Conservation (phyloP, 2,888 invertebrate genomes). For the Nomada ferruginata region DNA sequence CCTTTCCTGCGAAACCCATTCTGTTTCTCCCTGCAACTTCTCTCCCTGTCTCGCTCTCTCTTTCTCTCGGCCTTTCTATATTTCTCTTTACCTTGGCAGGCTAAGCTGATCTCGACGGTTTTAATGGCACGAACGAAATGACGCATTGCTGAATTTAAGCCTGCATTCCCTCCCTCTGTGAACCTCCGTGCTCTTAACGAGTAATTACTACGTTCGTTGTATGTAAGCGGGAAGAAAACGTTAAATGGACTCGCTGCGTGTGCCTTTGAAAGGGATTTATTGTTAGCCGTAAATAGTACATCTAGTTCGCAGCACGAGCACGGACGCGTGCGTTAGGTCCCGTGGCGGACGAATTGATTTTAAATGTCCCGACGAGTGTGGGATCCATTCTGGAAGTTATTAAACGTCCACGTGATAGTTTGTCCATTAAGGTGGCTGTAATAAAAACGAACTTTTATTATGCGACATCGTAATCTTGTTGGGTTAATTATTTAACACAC, state of each 20-base stretch:
- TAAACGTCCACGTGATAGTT: neutral
- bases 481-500: too few relatives aligned
- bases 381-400: neutral
- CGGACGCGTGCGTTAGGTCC: neutral
- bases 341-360: constrained; percentile 4
- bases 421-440: neutral
- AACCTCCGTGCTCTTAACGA: constrained; percentile 59
- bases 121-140: constrained; percentile 68
- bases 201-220: constrained; percentile 64
- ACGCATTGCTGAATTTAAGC: constrained; percentile 66
- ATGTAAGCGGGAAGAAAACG: constrained; percentile 57
- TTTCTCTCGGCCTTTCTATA: neutral
- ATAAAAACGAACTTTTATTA: neutral
- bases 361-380: constrained; percentile 6
- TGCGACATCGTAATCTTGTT: too few relatives aligned
- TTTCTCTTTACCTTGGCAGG: constrained; percentile 21
- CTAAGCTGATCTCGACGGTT: constrained; percentile 60
- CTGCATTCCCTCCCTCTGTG: constrained; percentile 49
- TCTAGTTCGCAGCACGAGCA: constrained; percentile 22
- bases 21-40: neutral
- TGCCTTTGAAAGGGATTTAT: constrained; percentile 63
- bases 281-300: constrained; percentile 54
- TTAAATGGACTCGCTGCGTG: constrained; percentile 61
- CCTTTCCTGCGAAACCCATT: constrained; percentile 9
- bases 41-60: constrained; percentile 24